Evolutionary conservation across 1,140 invertebrate species (phyloP).

Genomic region (Drosophila oshimai): DNA sequence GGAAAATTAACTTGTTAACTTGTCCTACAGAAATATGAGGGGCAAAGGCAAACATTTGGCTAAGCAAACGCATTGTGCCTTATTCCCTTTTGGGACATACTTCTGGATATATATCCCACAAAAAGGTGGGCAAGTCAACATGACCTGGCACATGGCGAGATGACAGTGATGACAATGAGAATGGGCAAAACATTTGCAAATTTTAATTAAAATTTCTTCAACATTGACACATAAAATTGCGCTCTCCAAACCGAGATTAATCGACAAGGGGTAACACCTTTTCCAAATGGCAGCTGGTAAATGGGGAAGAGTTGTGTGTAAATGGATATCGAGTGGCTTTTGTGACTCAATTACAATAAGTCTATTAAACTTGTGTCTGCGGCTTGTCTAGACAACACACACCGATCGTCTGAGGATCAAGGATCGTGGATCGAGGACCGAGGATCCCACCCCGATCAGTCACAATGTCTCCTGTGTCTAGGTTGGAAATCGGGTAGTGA

Average conservation of each 20-base stretch:
- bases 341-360: conserved; percentile 81
- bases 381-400: conserved; percentile 55
- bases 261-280: conserved; percentile 36
- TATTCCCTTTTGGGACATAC: conserved; percentile 68
- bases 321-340: conserved; percentile 67
- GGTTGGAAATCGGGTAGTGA: background rate
- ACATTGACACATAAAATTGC: conserved; percentile 27
- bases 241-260: background rate
- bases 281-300: conserved; percentile 37
- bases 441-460: conserved; percentile 45
- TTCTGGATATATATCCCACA: conserved; percentile 50
- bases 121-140: conserved; percentile 73
- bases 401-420: background rate
- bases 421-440: background rate
- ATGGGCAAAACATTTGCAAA: conserved; percentile 53
- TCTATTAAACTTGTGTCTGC: conserved; percentile 75
- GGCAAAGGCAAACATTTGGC: conserved; percentile 57
- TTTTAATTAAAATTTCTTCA: conserved; percentile 70
- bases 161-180: conserved; percentile 4
- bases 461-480: conserved; percentile 56
- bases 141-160: conserved; percentile 1
- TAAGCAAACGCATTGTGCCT: conserved; percentile 43
- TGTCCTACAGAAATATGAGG: conserved; percentile 20
- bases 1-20: conserved; percentile 80
- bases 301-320: conserved; percentile 55